Evolutionary conservation across 2,888 invertebrate genomes (phyloP).

Genomic region (Agrilus mali): DNA sequence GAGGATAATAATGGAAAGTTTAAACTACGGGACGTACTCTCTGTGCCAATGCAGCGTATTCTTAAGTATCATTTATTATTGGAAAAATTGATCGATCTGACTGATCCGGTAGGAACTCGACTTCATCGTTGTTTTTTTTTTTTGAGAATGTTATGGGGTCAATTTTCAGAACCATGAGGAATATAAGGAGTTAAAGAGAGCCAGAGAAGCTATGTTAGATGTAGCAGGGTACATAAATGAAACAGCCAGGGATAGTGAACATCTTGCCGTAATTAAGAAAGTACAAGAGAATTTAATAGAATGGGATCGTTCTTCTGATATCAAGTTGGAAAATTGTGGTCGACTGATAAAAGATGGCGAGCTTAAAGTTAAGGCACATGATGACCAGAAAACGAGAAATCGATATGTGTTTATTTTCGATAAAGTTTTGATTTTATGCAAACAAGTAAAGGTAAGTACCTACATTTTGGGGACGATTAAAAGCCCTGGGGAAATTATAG

Average conservation of each 20-base stretch:
- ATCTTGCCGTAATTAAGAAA: constrained; percentile 76
- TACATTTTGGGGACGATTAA: no score
- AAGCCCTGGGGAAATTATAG: no score
- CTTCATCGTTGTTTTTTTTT: background rate
- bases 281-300: constrained; percentile 80
- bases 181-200: constrained; percentile 66
- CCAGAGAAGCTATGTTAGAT: constrained; percentile 93
- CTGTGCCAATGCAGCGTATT: constrained; percentile 97
- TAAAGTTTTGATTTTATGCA: constrained; percentile 90
- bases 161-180: constrained; percentile 65
- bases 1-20: constrained; percentile 92
- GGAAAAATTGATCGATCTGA: constrained; percentile 78
- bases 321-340: constrained; percentile 80
- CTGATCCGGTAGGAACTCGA: constrained; percentile 51
- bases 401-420: constrained; percentile 97
- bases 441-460: constrained; percentile 56
- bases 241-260: constrained; percentile 92
- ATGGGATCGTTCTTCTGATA: constrained; percentile 68
- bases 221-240: constrained; percentile 96
- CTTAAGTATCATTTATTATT: constrained; percentile 92
- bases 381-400: constrained; percentile 71
- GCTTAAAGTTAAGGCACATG: constrained; percentile 79
- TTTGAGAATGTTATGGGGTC: background rate
- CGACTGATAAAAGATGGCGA: constrained; percentile 88
- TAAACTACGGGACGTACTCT: constrained; percentile 86